Evolutionary conservation across 2,113 vertebrate species (phyloP), one percentile per base, ranked within the genome.

Genomic region (Perca fluviatilis): DNA sequence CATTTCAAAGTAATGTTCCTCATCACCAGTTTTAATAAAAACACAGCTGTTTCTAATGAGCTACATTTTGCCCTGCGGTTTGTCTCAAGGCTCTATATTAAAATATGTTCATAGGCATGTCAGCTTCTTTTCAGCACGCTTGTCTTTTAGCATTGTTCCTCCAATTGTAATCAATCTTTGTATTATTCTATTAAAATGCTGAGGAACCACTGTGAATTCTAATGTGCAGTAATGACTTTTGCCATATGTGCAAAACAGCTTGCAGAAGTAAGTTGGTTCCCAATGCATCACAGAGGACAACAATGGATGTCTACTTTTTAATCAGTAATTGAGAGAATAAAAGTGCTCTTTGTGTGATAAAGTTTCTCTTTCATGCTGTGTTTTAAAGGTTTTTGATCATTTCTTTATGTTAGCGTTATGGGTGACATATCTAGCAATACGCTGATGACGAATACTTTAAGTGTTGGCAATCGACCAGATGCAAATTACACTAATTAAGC

Each of bases 171-270:
- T 90, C 74, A 83, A 91, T 92, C 86, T 84, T 82, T 74, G 60
- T 81, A 70, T 91, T 76, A 82, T 88, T 90, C 82, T 72, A 84
- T 89, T 89, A 82, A 86, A 88, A 87, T 61, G 78, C 84, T 5
- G 47, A 79, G 84, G 72, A 75, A 63, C 74, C 82, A 19, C 73
- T 50, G 76, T 92, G 93, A 88, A 93, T 95, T 91, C 68, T 88
- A 93, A 94, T 90, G 88, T 33, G 77, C 90, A 64, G 49, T 93
- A 92, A 93, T 90, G 90, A 79, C 69, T 89, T 88, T 80, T 73
- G 73, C 82, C 91, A 93, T 91, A 92, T 94, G 91, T 91, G 89
- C 86, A 63, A 85, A 91, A 90, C 91, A 92, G 87, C 84, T 91
- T 88, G 82, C 84, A 80, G 54, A 86, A 85, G 66, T 85, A 78